Base-by-base conservation (phyloP, 2,888 invertebrate species). In the Pterostichus niger region DNA sequence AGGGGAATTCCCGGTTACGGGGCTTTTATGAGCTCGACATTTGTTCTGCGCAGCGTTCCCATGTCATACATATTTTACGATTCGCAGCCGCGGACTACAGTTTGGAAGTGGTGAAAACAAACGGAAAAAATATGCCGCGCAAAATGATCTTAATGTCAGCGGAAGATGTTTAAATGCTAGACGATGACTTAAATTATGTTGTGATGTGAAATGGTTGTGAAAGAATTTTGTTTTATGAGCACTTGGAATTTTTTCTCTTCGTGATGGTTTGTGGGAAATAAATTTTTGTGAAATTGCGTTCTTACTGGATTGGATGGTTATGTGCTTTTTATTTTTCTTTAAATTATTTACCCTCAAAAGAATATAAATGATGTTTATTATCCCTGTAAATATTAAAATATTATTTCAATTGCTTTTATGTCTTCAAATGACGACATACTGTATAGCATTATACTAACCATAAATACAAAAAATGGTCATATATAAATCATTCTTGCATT, bases 41-140 rank as follows among this genome's bases (percentile, higher is more conserved):
- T 77, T 77, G 77, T 77, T 77, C 77, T 77, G 56, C 35, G 59
- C 56, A 9, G 56, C 7, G 56, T 33, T 56, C 40, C 56, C 31
- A 9, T 77, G 77, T 77, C 77, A 77, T 77, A 77, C 77, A 77
- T 77, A 77, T 77, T 77, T 77, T 77, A 77, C 59, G 59, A 56
- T 77, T 77, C 56, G 6, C 54, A 33, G 35, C 44, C 31, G 10
- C 15, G 13, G 31, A 10, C n/a, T 54, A 54, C 49, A 52, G 24
- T 76, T 52, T 24, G n/a, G 44, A 13, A 33, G 40, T 56, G 13
- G 35, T 33, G 56, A 56, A 56, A 54, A 77, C 46, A 77, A 49
- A 75, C 75, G 68, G 61, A 44, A 68, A 59, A 68, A 68, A 40
- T 68, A 68, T 68, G 68, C 68, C 40, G 13, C 35, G 10, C 68